Evolutionary conservation across 2,888 invertebrate species (phyloP).

Genomic region (Camponotus fellah): DNA sequence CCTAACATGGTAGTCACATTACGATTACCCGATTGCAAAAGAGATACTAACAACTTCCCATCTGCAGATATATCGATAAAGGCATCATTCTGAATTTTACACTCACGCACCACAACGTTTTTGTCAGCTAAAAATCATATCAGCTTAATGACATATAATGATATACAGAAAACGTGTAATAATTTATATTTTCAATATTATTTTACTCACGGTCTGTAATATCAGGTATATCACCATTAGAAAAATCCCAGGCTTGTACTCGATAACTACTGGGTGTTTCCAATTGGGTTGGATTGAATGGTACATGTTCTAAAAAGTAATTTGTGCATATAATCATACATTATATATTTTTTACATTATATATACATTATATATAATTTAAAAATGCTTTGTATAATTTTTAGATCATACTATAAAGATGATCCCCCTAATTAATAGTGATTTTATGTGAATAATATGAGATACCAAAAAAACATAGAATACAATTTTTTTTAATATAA

Average conservation of each 20-base stretch:
- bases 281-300: slow-evolving; percentile 72
- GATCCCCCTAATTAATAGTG: neutral
- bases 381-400: neutral
- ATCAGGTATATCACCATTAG: slow-evolving; percentile 90
- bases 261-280: slow-evolving; percentile 89
- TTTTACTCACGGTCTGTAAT: slow-evolving; percentile 90
- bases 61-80: slow-evolving; percentile 94
- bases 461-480: neutral
- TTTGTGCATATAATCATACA: slow-evolving; percentile 2
- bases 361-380: neutral
- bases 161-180: neutral
- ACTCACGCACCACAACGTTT: slow-evolving; percentile 93
- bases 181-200: neutral
- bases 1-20: slow-evolving; percentile 91
- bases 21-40: slow-evolving; percentile 91
- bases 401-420: neutral
- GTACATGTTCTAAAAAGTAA: slow-evolving; percentile 71
- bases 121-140: slow-evolving; percentile 87
- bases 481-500: neutral
- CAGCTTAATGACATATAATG: slow-evolving; percentile 6
- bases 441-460: slow-evolving; percentile 7
- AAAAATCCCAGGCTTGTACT: slow-evolving; percentile 95
- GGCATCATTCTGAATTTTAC: slow-evolving; percentile 95
- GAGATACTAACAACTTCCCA: slow-evolving; percentile 92
- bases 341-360: neutral